These are phyloP conservation scores for Gnathonemus longibarbis DNA, from an alignment of 2,113 vertebrate species.

Conservation along the genomic window DNA sequence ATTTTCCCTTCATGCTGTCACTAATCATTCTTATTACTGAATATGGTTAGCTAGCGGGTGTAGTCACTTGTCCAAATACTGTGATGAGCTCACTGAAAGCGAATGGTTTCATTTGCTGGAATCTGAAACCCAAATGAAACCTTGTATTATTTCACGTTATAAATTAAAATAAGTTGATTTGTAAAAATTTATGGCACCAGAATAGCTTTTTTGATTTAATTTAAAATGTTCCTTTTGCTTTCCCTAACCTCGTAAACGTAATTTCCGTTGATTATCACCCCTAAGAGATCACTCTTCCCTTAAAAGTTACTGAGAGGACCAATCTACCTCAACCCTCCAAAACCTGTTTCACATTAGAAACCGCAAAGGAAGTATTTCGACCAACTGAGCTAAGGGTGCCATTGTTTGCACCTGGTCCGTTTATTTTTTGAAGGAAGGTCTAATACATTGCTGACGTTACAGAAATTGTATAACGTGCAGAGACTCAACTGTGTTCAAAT, in stretches of 20 bases:
- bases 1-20: conserved; percentile 2
- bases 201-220: not conserved
- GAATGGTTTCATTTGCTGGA: not conserved
- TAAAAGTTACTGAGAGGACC: not conserved
- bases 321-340: not conserved
- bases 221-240: not conserved
- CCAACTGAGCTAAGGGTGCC: not conserved
- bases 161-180: conserved; percentile 24
- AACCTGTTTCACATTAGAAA: not conserved
- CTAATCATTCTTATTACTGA: conserved; percentile 6
- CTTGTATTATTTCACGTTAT: conserved; percentile 1
- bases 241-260: not conserved
- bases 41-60: not conserved
- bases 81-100: conserved; percentile 24
- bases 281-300: not conserved
- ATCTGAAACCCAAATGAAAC: not conserved
- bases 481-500: not conserved
- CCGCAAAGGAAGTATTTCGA: not conserved
- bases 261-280: not conserved
- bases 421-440: not conserved
- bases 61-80: conserved; percentile 42
- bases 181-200: not conserved
- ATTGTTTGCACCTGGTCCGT: not conserved
- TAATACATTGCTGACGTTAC: not conserved
- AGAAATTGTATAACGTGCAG: not conserved